phyloP scores from a whole-genome alignment of 30 jellyfish, hydroid and myxozoan species.

The Phacellophora camtschatica region DNA sequence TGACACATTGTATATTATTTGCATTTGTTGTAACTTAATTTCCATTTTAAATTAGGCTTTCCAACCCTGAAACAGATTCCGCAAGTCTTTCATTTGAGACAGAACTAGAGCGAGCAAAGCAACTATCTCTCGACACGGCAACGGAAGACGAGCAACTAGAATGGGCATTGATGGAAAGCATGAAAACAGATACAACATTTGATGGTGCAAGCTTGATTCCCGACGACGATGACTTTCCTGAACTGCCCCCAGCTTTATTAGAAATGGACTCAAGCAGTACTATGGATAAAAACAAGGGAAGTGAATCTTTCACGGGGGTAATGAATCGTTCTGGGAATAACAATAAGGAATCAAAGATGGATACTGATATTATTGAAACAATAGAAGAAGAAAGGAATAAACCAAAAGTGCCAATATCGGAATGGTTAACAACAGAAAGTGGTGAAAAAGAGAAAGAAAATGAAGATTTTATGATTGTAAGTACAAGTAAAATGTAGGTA shows the following conservation, averaged over 20 bases:
- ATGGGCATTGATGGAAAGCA: slow-evolving; percentile 58
- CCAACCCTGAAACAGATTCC: slow-evolving; percentile 31
- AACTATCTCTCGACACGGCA: slow-evolving; percentile 15
- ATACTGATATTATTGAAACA: neutral
- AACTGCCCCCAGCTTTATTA: slow-evolving; percentile 6
- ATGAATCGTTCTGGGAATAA: neutral
- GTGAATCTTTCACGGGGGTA: neutral
- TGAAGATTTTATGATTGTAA: neutral
- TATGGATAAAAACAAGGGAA: neutral
- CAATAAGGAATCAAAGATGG: neutral
- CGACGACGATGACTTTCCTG: neutral
- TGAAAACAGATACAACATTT: neutral
- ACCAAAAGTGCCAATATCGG: neutral
- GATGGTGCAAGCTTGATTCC: neutral
- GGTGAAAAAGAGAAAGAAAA: slow-evolving; percentile 13
- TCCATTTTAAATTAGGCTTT: neutral
- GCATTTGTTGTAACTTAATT: too few relatives aligned
- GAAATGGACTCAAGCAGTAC: neutral
- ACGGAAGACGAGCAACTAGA: slow-evolving; percentile 66
- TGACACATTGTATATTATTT: too few relatives aligned
- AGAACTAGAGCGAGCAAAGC: slow-evolving; percentile 27
- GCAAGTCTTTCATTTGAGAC: slow-evolving; percentile 11
- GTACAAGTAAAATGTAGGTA: neutral
- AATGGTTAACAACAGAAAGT: neutral
- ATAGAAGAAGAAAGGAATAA: too few relatives aligned